A percentile compares a stretch with the other conserved stretches of the same genome.
Evolutionary conservation across 2,888 invertebrate genomes (phyloP).

Genomic region (Eupeodes latifasciatus): DNA sequence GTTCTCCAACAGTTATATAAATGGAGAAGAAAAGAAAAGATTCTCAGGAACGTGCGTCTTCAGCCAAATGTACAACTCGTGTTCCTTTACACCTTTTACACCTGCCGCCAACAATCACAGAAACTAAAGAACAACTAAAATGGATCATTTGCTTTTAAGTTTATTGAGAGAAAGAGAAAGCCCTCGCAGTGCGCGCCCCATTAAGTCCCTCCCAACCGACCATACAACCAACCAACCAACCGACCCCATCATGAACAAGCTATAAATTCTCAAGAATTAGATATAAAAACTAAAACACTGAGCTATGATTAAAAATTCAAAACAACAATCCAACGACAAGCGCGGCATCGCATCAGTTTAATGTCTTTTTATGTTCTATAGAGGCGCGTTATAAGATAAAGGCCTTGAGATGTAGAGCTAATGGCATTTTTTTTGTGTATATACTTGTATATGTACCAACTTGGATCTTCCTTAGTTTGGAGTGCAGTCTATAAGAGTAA

Average conservation of each 20-base stretch:
- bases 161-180: slow-evolving; percentile 68
- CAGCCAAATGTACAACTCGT: slow-evolving; percentile 36
- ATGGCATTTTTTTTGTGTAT: slow-evolving; percentile 21
- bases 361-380: slow-evolving; percentile 29
- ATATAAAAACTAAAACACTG: slow-evolving; percentile 32
- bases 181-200: slow-evolving; percentile 33
- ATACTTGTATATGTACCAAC: too few species aligned
- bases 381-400: not conserved
- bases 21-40: not conserved
- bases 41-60: slow-evolving; percentile 15
- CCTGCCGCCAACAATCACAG: slow-evolving; percentile 63
- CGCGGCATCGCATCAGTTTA: slow-evolving; percentile 23
- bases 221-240: not conserved
- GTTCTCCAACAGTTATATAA: not conserved
- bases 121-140: slow-evolving; percentile 29
- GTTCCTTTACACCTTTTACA: slow-evolving; percentile 58
- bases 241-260: slow-evolving; percentile 31
- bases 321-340: slow-evolving; percentile 66
- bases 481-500: not conserved
- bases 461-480: not conserved
- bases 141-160: slow-evolving; percentile 67
- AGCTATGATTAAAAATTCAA: slow-evolving; percentile 69
- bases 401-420: slow-evolving; percentile 21
- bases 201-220: slow-evolving; percentile 31
- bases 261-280: slow-evolving; percentile 53